Evolutionary conservation across 2,888 invertebrate genomes (phyloP).

Genomic region (Campoplex nolae): DNA sequence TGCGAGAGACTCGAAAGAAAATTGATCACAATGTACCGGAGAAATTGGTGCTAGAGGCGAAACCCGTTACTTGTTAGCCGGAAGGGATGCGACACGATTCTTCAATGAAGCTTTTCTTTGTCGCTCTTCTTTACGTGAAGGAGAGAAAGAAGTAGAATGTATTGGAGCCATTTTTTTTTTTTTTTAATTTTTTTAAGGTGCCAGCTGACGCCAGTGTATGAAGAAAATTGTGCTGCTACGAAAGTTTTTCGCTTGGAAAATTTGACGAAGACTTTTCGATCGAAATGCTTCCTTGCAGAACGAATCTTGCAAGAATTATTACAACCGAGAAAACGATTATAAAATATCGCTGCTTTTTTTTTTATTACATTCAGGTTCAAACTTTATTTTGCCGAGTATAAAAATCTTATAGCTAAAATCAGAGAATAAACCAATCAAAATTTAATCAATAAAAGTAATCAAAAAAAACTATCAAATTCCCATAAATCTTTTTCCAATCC

Average conservation of each 20-base stretch:
- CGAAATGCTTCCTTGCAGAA: neutral
- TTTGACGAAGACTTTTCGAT: neutral
- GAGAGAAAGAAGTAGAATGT: neutral
- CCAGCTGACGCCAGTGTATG: constrained; percentile 42
- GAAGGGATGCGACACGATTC: constrained; percentile 25
- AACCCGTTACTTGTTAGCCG: constrained; percentile 30
- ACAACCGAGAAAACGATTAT: neutral
- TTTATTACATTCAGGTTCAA: too few relatives aligned
- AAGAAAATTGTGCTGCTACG: neutral
- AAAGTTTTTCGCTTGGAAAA: neutral
- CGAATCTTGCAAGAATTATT: neutral
- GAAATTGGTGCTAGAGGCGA: constrained; percentile 42
- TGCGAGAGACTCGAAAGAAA: constrained; percentile 21
- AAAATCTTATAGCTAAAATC: neutral
- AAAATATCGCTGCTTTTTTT: neutral
- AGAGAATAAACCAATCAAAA: neutral
- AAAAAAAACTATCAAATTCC: neutral
- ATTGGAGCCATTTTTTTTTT: constrained; percentile 33
- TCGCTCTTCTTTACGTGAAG: neutral
- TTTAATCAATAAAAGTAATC: neutral
- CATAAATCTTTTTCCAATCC: neutral
- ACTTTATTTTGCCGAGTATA: neutral
- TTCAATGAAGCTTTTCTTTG: constrained; percentile 9
- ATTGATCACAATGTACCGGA: constrained; percentile 48
- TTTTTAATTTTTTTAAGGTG: neutral